These are phyloP conservation scores for Hemiprocne comata DNA, from an alignment of 2,113 vertebrate species.

Conservation along the genomic window DNA sequence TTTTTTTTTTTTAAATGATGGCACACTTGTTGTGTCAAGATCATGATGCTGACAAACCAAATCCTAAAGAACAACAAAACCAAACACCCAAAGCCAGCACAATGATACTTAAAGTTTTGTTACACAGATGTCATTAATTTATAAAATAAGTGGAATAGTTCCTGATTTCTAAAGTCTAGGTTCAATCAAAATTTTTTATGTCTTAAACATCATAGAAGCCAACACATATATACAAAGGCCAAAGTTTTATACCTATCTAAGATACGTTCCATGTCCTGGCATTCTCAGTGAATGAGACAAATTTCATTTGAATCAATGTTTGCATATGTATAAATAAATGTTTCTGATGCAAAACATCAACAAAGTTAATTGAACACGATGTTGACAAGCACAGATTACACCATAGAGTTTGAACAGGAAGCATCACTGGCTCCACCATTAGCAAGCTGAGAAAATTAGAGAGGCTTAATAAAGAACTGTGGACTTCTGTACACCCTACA, in stretches of 20 bases:
- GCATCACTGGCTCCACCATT: background rate
- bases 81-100: background rate
- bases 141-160: background rate
- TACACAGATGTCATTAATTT: background rate
- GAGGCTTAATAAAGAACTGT: background rate
- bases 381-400: background rate
- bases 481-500: background rate
- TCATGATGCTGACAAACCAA: background rate
- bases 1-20: background rate
- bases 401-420: background rate
- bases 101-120: background rate
- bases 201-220: background rate
- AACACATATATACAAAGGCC: background rate
- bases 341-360: background rate
- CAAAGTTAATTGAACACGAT: background rate
- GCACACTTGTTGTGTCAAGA: fast-evolving
- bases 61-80: background rate
- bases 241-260: background rate
- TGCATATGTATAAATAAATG: background rate
- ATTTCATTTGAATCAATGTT: background rate
- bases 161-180: background rate
- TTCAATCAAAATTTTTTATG: background rate
- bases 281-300: background rate
- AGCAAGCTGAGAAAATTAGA: background rate
- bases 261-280: background rate